These are phyloP conservation scores for Sebastes variabilis DNA, from an alignment of 2,797 vertebrate species.

Conservation along the genomic window DNA sequence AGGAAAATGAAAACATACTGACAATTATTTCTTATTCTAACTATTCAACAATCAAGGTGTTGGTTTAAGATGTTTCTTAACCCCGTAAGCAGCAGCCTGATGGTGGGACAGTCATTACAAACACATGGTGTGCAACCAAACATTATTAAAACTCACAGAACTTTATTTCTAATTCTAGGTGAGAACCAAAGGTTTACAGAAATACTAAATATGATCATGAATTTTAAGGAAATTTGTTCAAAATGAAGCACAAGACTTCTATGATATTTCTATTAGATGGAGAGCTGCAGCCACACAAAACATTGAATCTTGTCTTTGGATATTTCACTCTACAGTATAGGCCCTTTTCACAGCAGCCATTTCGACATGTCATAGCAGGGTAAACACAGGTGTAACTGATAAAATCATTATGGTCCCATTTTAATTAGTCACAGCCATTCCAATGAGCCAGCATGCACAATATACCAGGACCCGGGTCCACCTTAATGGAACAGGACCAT, in stretches of 20 bases:
- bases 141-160: neutral
- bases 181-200: neutral
- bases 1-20: neutral
- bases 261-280: neutral
- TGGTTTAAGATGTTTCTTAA: neutral
- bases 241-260: neutral
- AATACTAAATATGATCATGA: neutral
- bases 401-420: too few relatives aligned
- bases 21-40: neutral
- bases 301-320: neutral
- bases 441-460: too few relatives aligned
- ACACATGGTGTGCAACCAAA: neutral
- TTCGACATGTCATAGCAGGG: too few relatives aligned
- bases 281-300: neutral
- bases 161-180: rapidly evolving
- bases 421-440: too few relatives aligned
- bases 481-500: too few relatives aligned
- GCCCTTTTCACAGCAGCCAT: too few relatives aligned
- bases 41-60: neutral
- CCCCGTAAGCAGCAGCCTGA: neutral
- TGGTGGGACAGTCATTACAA: neutral
- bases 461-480: too few relatives aligned
- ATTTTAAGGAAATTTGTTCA: neutral
- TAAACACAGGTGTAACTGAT: too few relatives aligned
- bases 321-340: neutral